These are phyloP conservation scores for Ginglymostoma cirratum DNA, from an alignment of 2,113 vertebrate genomes.

Conservation along the genomic window DNA sequence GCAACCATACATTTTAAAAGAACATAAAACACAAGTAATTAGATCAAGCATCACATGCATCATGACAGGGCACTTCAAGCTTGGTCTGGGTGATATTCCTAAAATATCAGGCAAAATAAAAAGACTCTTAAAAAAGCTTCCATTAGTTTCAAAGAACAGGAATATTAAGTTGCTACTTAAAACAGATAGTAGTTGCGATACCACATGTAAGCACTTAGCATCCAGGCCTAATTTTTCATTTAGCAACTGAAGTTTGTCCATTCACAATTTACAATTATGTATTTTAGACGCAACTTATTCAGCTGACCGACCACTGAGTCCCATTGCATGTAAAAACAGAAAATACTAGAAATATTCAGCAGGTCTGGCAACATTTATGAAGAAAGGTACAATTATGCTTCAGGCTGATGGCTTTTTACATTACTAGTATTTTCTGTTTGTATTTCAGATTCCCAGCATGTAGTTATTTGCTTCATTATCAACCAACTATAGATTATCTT, in stretches of 20 bases:
- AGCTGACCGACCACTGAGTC: neutral
- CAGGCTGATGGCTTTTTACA: too few species aligned
- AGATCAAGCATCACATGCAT: neutral
- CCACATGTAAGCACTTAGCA: neutral
- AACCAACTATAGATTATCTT: neutral
- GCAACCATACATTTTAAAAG: neutral
- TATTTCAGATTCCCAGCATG: too few species aligned
- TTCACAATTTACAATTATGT: neutral
- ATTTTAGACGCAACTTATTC: neutral
- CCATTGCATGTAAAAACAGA: neutral
- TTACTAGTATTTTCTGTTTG: too few species aligned
- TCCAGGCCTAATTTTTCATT: neutral
- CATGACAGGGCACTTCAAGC: neutral
- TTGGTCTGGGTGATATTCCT: neutral
- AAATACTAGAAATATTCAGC: too few species aligned
- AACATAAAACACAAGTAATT: neutral
- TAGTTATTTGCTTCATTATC: too few species aligned
- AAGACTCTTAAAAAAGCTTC: neutral
- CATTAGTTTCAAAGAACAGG: neutral
- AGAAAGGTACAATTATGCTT: too few species aligned
- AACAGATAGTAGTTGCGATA: neutral
- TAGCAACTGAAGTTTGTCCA: neutral
- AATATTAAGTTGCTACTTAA: neutral
- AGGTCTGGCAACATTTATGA: too few species aligned
- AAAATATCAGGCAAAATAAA: neutral